Evolutionary conservation across 2,113 vertebrate genomes (phyloP).

Genomic region (Etheostoma cragini): DNA sequence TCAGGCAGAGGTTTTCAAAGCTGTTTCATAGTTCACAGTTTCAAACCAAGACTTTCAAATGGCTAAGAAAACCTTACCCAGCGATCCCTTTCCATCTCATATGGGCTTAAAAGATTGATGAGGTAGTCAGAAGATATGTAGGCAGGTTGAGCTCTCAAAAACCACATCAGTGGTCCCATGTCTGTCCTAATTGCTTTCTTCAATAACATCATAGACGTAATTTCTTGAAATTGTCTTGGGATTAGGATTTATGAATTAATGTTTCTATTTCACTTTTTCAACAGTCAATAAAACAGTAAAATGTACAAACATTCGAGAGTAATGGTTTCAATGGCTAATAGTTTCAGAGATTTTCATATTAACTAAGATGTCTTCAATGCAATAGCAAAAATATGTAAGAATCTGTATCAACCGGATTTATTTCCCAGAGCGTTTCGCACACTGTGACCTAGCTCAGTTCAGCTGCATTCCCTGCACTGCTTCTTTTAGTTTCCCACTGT

Average conservation of each 20-base stretch:
- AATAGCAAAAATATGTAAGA: not conserved
- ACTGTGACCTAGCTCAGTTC: no score
- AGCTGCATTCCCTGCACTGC: no score
- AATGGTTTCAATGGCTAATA: not conserved
- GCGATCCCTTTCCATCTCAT: conserved; percentile 2
- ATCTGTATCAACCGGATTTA: not conserved
- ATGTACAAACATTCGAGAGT: not conserved
- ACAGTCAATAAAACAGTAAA: not conserved
- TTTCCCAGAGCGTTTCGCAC: no score
- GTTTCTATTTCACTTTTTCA: not conserved
- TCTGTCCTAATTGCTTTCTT: not conserved
- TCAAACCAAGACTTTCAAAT: conserved; percentile 16
- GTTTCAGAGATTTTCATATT: not conserved
- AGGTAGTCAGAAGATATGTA: conserved; percentile 4
- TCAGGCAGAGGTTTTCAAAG: conserved; percentile 13
- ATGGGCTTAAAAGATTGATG: conserved; percentile 17
- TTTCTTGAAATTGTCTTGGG: not conserved
- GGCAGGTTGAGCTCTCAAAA: not conserved
- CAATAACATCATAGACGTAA: not conserved
- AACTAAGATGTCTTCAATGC: not conserved
- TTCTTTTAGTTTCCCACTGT: no score
- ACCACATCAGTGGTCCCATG: not conserved
- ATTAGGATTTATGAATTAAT: not conserved
- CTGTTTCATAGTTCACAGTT: conserved; percentile 5
- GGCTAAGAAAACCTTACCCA: conserved; percentile 24